Base-by-base conservation (phyloP, 35 echinoderm and acorn worm genomes). In the Patiria miniata region DNA sequence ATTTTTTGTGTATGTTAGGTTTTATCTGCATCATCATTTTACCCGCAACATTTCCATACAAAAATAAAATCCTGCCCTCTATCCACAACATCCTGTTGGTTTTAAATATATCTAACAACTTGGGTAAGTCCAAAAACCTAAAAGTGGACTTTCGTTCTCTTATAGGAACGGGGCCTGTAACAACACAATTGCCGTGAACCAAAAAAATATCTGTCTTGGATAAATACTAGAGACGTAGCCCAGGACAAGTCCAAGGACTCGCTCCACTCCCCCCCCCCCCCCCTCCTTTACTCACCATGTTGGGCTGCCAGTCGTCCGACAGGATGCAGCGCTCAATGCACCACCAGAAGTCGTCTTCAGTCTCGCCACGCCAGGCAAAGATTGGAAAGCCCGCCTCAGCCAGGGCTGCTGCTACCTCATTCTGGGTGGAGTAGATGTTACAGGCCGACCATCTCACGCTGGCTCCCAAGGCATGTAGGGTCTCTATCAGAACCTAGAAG, bases 261-360 rank as follows among this genome's bases (percentile, higher is more conserved):
- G n/a, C n/a, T n/a, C n/a, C n/a, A n/a, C n/a, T 12, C 42, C 42
- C 42, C 4, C 42, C 4, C 4, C 42, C 42, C 4, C 12, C 42
- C 42, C 42, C 4, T 4, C 42, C 12, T 36, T 7, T 2, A 90
- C 89, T 82, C 61, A 99, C 96, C 96, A 99, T 99, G 82, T 99
- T 99, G 38, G 96, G 96, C 59, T 94, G 89, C 96, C 95, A 98
- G 55, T 87, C 96, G 68, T 99, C 92, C 30, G 88, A 73, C 21
- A 92, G 80, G 33, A 99, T 99, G 37, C 96, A 99, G 21, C 85
- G 84, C 68, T 94, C 96, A 82, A 99, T 99, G 86, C 92, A 94
- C 96, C 96, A 99, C 96, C 96, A 99, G 80, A 99, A 99, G 52
- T 99, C 96, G n/a, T 99, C 96, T 59, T 94, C 92, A 6, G 85